Conservation (phyloP, 2,113 vertebrate species). For the Callospermophilus lateralis region DNA sequence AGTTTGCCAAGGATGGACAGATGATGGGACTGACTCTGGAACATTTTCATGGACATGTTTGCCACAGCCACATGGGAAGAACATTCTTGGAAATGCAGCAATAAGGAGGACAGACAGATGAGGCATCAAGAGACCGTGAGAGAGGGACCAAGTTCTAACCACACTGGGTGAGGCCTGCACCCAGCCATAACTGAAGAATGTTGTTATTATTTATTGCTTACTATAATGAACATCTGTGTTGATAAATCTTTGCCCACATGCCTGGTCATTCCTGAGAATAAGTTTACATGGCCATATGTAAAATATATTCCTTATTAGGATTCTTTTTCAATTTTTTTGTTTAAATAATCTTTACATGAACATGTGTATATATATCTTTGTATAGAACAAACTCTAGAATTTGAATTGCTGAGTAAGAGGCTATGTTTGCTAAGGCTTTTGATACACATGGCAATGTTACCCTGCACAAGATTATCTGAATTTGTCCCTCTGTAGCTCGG, state of each 20-base stretch:
- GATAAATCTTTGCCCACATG: not conserved
- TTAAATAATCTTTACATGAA: not conserved
- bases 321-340: not conserved
- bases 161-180: not conserved
- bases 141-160: not conserved
- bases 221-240: not conserved
- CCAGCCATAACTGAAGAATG: not conserved
- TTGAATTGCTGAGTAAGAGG: not conserved
- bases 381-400: not conserved
- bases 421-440: not conserved
- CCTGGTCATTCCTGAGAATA: not conserved
- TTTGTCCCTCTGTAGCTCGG: not conserved
- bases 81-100: not conserved
- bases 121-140: not conserved
- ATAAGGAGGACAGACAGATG: not conserved
- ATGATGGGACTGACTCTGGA: not conserved
- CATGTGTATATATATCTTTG: not conserved
- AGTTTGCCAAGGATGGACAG: not conserved
- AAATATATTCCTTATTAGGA: constrained; percentile 1
- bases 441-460: not conserved
- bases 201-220: not conserved
- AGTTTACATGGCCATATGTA: not conserved
- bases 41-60: not conserved
- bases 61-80: not conserved
- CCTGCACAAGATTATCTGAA: not conserved